Conservation (phyloP, 2,888 invertebrate genomes). For the Amiota minor region DNA sequence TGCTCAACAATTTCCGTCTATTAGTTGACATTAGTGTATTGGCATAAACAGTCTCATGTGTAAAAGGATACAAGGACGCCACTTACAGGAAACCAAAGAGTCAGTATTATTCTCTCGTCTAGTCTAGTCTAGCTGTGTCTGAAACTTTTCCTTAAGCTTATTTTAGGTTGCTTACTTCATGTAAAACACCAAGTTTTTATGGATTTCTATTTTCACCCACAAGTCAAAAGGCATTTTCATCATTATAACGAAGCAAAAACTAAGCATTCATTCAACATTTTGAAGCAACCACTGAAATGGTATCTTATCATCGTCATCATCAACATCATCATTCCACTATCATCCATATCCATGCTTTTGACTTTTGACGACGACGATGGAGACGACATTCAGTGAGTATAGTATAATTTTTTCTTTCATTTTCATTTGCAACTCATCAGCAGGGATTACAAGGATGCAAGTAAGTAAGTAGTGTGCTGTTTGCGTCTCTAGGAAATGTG, state of each 20-base stretch:
- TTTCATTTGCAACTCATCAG: conserved; percentile 28
- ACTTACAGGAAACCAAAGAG: too few relatives aligned
- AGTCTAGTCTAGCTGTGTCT: conserved; percentile 21
- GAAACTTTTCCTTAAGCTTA: conserved; percentile 51
- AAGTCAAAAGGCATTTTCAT: conserved; percentile 62
- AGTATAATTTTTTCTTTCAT: not conserved
- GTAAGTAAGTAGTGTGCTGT: not conserved
- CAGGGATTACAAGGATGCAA: conserved; percentile 9
- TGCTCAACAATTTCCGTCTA: conserved; percentile 62
- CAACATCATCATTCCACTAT: conserved; percentile 12
- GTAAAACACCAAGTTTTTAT: conserved; percentile 15
- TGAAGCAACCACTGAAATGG: conserved; percentile 3
- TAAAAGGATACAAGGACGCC: not conserved
- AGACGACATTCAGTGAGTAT: not conserved
- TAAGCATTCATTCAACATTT: not conserved
- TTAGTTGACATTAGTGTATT: conserved; percentile 62
- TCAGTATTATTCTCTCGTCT: too few relatives aligned
- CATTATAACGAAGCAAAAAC: conserved; percentile 34
- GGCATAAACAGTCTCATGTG: conserved; percentile 27
- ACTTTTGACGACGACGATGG: not conserved
- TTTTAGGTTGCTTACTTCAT: conserved; percentile 18
- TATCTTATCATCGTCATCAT: not conserved
- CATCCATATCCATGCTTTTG: not conserved
- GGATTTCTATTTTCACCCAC: conserved; percentile 37
- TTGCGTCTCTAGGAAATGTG: conserved; percentile 37